Base-by-base conservation (phyloP, 2,888 invertebrate genomes). In the Subacronicta megacephala region DNA sequence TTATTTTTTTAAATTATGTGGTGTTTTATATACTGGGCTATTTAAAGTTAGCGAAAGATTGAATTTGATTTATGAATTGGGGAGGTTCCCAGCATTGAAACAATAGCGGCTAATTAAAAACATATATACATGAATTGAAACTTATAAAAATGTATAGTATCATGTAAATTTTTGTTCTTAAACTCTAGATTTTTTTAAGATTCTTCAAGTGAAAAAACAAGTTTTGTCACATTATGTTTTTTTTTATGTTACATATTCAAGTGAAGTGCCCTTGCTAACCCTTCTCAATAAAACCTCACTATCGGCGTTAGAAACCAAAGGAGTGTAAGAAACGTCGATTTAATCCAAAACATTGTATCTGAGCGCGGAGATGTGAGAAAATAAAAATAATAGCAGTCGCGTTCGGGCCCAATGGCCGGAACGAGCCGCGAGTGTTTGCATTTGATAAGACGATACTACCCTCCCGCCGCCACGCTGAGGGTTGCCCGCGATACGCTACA, bases 391-490 rank as follows among this genome's bases (percentile, higher is more conserved):
- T 88, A 87, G 85, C 78, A 76, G 57, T 57, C 49, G 81, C 72
- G 81, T 87, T 78, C 77, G 83, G 87, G 89, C 88, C 81, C 92
- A 93, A 90, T 90, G 92, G 88, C 87, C 88, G 92, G 89, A 90
- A 91, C 88, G 86, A 75, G 74, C 75, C 80, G 81, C 85, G 92
- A 92, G 93, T 93, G 93, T 93, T 90, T 88, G 89, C 89, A 87
- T 89, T 90, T 90, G 93, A 93, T 93, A 93, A 93, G 93, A 72
- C 75, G 76, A 81, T 72, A 71, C 71, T 51, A 55, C 73, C 58
- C 64, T 64, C 63, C 69, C 57, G n/a, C 42, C 72, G 69, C 68
- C 56, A 15, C 20, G n/a, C 52, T 73, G 56, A 81, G 82, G 82
- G 82, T 81, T 78, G 72, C 65, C 63, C 62, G 65, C 70, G 75